phyloP scores from a whole-genome alignment of 2,797 vertebrate species.

The Gorsachius magnificus region DNA sequence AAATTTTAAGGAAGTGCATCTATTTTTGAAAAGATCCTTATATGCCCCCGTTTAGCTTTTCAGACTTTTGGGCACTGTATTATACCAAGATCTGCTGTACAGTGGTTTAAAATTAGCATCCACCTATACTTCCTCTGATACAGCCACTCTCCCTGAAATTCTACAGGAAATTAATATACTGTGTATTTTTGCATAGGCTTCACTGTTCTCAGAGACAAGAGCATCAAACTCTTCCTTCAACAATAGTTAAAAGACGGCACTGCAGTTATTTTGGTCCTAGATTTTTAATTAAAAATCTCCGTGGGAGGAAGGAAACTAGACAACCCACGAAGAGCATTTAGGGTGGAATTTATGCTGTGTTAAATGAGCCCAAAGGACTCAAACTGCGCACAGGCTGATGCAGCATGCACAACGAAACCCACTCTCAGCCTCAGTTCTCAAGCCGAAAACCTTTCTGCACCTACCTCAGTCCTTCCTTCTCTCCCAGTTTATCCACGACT shows the following conservation, averaged over 20 bases:
- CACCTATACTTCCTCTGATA: not conserved
- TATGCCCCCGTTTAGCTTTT: not conserved
- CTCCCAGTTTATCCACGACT: not conserved
- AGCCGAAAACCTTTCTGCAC: not conserved
- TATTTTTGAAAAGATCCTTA: constrained; percentile 33
- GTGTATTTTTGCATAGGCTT: not conserved
- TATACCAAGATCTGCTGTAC: not conserved
- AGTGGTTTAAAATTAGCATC: constrained; percentile 30
- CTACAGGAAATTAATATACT: not conserved
- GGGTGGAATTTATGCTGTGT: constrained; percentile 7
- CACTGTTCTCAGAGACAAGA: not conserved
- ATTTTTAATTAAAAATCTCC: constrained; percentile 63
- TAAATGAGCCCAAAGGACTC: constrained; percentile 36
- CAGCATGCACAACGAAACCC: rapidly evolving
- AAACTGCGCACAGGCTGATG: not conserved
- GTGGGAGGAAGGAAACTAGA: constrained; percentile 22
- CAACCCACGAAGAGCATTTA: not conserved
- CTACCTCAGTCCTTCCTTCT: not conserved
- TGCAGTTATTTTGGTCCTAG: not conserved
- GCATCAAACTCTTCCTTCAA: not conserved
- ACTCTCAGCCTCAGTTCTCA: not conserved
- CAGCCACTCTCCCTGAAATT: not conserved
- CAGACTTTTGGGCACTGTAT: not conserved
- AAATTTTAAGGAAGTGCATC: not conserved
- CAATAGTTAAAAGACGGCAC: not conserved